phyloP scores from a whole-genome alignment of 2,797 vertebrate genomes.

The Aphelocoma californica region DNA sequence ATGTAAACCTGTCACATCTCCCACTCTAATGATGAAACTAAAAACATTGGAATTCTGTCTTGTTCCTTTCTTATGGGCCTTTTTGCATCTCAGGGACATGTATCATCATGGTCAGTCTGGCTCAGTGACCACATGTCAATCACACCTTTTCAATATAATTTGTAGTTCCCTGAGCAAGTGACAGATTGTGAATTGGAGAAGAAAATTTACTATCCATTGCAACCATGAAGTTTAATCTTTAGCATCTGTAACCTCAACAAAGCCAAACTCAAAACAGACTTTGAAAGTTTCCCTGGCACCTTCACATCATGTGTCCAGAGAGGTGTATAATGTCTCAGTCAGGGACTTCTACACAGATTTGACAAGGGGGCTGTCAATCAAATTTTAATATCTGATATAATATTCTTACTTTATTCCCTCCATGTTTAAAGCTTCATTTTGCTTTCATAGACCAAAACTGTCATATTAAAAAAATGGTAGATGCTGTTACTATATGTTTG shows the following conservation, averaged over 20 bases:
- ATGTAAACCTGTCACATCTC: background rate
- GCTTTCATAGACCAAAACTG: background rate
- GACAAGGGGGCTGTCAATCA: rapidly evolving
- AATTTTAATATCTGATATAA: background rate
- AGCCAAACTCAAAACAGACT: background rate
- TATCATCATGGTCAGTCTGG: background rate
- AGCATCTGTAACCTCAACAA: background rate
- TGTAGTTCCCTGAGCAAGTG: background rate
- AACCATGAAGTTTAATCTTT: background rate
- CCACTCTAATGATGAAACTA: background rate
- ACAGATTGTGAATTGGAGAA: background rate
- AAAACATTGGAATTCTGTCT: background rate
- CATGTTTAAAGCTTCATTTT: background rate
- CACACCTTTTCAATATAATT: background rate
- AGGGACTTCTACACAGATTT: background rate
- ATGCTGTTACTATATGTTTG: background rate
- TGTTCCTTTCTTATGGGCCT: background rate
- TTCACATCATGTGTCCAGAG: background rate
- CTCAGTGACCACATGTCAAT: background rate
- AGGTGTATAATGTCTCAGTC: background rate
- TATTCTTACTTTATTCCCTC: background rate
- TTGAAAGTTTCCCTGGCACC: background rate
- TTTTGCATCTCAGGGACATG: background rate
- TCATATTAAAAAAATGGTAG: background rate
- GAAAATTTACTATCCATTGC: background rate